Evolutionary conservation across 2,113 vertebrate genomes (phyloP).

Genomic region (Pygoscelis adeliae): DNA sequence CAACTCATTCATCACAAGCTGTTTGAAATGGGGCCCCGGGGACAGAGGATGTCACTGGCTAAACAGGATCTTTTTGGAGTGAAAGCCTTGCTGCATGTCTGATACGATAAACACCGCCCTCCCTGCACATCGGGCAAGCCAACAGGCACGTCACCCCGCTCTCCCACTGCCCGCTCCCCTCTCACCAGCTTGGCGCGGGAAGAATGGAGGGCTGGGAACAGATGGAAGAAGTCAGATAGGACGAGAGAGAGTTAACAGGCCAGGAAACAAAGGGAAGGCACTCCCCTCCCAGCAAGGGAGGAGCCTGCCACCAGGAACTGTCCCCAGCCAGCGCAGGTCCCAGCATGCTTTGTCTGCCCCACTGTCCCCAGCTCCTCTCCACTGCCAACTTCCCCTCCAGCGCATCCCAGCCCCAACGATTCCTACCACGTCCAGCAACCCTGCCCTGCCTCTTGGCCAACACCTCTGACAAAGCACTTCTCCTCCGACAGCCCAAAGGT

Average conservation of each 20-base stretch:
- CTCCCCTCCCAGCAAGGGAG: slow-evolving; percentile 60
- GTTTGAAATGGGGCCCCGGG: not conserved
- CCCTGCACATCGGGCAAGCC: not conserved
- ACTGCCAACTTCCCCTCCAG: not conserved
- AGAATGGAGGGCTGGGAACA: slow-evolving; percentile 49
- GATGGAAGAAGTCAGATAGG: slow-evolving; percentile 64
- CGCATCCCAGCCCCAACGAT: not conserved
- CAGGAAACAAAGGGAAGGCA: slow-evolving; percentile 69
- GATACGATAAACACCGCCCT: not conserved
- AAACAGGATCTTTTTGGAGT: slow-evolving; percentile 28
- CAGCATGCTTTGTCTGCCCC: slow-evolving; percentile 62
- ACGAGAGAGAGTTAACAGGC: slow-evolving; percentile 71
- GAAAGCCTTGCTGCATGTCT: not conserved
- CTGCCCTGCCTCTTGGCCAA: not conserved
- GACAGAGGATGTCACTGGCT: slow-evolving; percentile 36
- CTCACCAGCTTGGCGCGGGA: not conserved
- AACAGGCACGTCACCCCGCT: not conserved
- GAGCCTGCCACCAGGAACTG: slow-evolving; percentile 67
- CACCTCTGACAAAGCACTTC: not conserved
- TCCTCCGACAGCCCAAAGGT: not conserved
- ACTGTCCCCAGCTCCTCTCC: not conserved
- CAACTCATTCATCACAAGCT: slow-evolving; percentile 58
- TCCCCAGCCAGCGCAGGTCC: slow-evolving; percentile 42
- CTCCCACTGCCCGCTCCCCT: not conserved
- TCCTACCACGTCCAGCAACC: not conserved